These are phyloP conservation scores for Crotalus tigris DNA, from an alignment of 2,113 vertebrate genomes.

Conservation along the genomic window DNA sequence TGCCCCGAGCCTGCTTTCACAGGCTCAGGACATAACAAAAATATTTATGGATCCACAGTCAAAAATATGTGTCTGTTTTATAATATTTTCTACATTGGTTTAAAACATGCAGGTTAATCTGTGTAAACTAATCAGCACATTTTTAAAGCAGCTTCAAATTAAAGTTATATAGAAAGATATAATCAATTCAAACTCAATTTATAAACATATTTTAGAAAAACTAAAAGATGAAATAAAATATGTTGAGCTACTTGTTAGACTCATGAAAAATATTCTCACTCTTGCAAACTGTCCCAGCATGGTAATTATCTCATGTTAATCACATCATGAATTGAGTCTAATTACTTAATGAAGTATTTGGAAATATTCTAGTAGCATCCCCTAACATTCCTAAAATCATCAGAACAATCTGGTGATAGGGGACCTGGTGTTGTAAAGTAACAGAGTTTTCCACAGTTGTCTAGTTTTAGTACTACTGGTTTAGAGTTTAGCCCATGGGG, in stretches of 20 bases:
- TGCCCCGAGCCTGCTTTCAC: no score
- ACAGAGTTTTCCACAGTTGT: not conserved
- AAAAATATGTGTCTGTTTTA: conserved; percentile 3
- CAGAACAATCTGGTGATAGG: conserved; percentile 31
- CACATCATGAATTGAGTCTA: conserved; percentile 34
- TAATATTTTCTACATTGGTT: not conserved
- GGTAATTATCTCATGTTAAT: conserved; percentile 47
- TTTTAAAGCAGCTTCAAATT: conserved; percentile 40
- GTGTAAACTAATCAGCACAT: not conserved
- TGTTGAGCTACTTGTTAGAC: conserved; percentile 13
- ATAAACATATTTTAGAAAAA: conserved; percentile 36
- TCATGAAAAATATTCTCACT: conserved; percentile 1
- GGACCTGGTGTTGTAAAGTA: not conserved
- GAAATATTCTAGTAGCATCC: conserved; percentile 35
- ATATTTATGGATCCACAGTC: not conserved
- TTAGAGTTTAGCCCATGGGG: not conserved
- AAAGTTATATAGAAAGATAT: conserved; percentile 32
- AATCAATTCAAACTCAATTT: conserved; percentile 12
- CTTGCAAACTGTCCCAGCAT: conserved; percentile 44
- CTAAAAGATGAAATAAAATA: conserved; percentile 34
- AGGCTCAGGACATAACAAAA: no score
- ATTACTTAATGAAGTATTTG: conserved; percentile 46
- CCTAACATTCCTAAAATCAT: conserved; percentile 31
- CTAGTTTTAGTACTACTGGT: not conserved
- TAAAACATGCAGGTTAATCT: conserved; percentile 15